Base-by-base conservation (phyloP, 2,797 vertebrate genomes). In the Anisognathus igniventris region DNA sequence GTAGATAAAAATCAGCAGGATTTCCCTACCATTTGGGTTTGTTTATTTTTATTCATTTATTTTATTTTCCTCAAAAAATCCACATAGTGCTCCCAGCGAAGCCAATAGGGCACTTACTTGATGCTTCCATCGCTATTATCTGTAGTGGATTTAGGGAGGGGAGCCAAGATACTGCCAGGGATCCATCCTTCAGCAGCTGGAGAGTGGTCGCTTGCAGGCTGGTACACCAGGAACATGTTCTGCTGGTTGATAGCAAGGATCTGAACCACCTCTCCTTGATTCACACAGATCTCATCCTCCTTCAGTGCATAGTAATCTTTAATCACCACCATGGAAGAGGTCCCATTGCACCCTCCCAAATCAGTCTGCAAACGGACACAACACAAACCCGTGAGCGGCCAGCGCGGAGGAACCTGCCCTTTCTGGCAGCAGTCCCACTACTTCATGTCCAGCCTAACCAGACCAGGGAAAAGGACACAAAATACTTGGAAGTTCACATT, bases 161-260 rank as follows among this genome's bases (percentile, higher is more conserved):
- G 99, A 73, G 98, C 98, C 97, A 99, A 96, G 96, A 99, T 97
- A 86, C 96, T 98, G 83, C 99, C 99, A 1, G 99, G 99, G 92
- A 99, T 99, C 99, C 99, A 99, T 98, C 99, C 99, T 98, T 99
- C 99, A 1, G 99, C 99, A 0, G 99, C 99, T 0, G 99, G 99
- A 13, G 99, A 99, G 30, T 98, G 98, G 97, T 98, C 98, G 14
- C 98, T 98, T 74, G 99, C 99, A 0, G 99, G 98, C 82, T 99
- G 98, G 98, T 98, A 99, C 72, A 99, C 99, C 90, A 99, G 98
- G 98, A 98, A 99, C 99, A 99, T 99, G 97, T 99, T 99, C 98
- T 99, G 99, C 98, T 99, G 99, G 97, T 99, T 99, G 97, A 98
- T 96, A 95, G 99, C 98, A 94, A 99, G 98, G 96, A 99, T 98